These are phyloP conservation scores for Augiades crinisus DNA, from an alignment of 2,888 invertebrate species.

Conservation along the genomic window DNA sequence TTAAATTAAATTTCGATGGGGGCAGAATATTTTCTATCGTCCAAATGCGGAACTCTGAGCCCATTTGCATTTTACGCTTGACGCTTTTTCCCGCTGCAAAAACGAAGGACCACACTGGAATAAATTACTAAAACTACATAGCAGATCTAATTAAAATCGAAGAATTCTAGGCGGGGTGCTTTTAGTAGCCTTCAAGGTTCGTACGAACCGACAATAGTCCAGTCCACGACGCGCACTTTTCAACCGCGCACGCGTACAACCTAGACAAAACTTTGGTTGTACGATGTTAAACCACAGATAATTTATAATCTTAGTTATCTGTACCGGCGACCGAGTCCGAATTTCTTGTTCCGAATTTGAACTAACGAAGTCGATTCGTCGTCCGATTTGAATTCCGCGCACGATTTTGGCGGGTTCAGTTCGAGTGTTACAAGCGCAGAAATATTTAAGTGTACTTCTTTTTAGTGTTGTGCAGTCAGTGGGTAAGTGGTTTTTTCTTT, in stretches of 20 bases:
- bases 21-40: background rate
- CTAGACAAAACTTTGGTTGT: constrained; percentile 62
- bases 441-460: constrained; percentile 35
- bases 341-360: constrained; percentile 36
- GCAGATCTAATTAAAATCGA: constrained; percentile 37
- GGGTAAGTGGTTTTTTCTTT: constrained; percentile 40
- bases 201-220: constrained; percentile 41
- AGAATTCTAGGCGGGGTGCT: constrained; percentile 56
- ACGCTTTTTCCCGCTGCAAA: constrained; percentile 11
- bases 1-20: too few relatives aligned
- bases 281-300: constrained; percentile 36
- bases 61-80: constrained; percentile 5
- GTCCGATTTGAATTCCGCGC: constrained; percentile 48
- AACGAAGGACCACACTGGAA: constrained; percentile 30
- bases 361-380: constrained; percentile 43
- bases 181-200: constrained; percentile 73
- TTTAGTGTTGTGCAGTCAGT: constrained; percentile 40
- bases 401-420: constrained; percentile 48
- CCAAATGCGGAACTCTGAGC: constrained; percentile 6
- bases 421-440: constrained; percentile 44
- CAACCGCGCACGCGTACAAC: constrained; percentile 70
- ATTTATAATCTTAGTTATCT: constrained; percentile 30
- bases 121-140: constrained; percentile 32
- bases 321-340: constrained; percentile 41
- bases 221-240: constrained; percentile 60